These are phyloP conservation scores for Trisateles emortualis DNA, from an alignment of 2,888 invertebrate species.

Conservation along the genomic window DNA sequence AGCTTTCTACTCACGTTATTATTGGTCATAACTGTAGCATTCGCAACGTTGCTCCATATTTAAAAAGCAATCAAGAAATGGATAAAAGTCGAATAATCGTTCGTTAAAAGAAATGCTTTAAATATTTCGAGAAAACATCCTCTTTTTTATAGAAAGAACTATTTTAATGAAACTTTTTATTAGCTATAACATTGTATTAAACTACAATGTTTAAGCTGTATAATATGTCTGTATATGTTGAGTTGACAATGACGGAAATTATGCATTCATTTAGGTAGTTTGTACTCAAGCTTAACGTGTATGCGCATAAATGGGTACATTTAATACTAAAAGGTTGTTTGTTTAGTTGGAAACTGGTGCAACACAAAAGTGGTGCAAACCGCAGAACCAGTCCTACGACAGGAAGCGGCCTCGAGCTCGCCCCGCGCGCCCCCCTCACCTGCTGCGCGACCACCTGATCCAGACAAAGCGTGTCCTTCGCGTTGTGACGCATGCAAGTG, in stretches of 20 bases:
- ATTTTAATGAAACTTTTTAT: too few relatives aligned
- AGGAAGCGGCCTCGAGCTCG: constrained; percentile 81
- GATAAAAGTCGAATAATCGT: constrained; percentile 2
- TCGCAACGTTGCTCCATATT: constrained; percentile 45
- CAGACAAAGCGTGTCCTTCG: constrained; percentile 85
- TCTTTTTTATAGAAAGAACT: too few relatives aligned
- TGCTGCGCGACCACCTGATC: constrained; percentile 75
- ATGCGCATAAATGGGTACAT: constrained; percentile 42
- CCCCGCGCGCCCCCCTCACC: constrained; percentile 48
- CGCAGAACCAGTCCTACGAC: constrained; percentile 82
- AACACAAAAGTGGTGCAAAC: constrained; percentile 81
- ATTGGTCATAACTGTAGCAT: constrained; percentile 46
- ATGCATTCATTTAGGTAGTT: constrained; percentile 34
- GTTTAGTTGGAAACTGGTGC: constrained; percentile 81
- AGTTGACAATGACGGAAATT: constrained; percentile 28
- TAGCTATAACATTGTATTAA: too few relatives aligned
- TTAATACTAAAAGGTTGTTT: constrained; percentile 73
- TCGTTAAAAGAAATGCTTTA: background rate
- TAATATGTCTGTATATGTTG: constrained; percentile 15
- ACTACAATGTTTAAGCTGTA: constrained; percentile 2
- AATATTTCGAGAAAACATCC: background rate
- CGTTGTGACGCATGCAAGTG: constrained; percentile 82
- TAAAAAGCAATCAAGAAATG: constrained; percentile 21
- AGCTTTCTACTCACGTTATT: constrained; percentile 57
- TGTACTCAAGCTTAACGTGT: constrained; percentile 27